phyloP scores from a whole-genome alignment of 23 tunicate species.

The Botrylloides violaceus region DNA sequence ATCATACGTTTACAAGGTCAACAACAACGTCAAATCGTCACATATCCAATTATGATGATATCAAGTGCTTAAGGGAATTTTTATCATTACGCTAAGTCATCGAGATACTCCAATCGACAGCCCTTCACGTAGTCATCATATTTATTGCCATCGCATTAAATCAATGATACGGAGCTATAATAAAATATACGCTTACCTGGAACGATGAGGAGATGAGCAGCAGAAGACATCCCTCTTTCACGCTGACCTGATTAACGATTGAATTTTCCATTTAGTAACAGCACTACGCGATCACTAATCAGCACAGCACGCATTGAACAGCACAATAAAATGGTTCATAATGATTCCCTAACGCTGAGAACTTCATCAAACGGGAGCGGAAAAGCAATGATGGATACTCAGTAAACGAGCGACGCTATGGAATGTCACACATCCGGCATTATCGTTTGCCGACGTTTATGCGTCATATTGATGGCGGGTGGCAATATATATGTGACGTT shows the following conservation, averaged over 20 bases:
- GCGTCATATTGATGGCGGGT: not conserved
- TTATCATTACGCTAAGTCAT: no score
- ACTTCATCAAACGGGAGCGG: not conserved
- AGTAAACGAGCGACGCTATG: not conserved
- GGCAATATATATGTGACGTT: not conserved
- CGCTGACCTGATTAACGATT: conserved; percentile 45
- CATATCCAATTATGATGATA: no score
- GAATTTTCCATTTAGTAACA: not conserved
- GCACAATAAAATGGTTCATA: no score
- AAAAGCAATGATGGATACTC: not conserved
- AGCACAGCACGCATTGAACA: no score
- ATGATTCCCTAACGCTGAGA: not conserved
- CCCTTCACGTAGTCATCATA: no score
- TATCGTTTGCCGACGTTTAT: not conserved
- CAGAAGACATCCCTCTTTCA: conserved; percentile 81
- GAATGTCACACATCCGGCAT: not conserved
- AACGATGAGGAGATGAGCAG: conserved; percentile 71
- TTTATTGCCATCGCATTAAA: no score
- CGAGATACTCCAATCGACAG: no score
- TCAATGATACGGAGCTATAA: no score
- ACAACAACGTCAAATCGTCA: no score
- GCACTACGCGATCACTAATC: not conserved
- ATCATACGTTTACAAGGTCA: no score
- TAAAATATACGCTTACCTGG: conserved; percentile 70
- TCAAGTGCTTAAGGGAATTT: no score